Evolutionary conservation across 2,113 vertebrate species (phyloP), one percentile per base, ranked within the genome.

Genomic region (Chelonoidis abingdonii): DNA sequence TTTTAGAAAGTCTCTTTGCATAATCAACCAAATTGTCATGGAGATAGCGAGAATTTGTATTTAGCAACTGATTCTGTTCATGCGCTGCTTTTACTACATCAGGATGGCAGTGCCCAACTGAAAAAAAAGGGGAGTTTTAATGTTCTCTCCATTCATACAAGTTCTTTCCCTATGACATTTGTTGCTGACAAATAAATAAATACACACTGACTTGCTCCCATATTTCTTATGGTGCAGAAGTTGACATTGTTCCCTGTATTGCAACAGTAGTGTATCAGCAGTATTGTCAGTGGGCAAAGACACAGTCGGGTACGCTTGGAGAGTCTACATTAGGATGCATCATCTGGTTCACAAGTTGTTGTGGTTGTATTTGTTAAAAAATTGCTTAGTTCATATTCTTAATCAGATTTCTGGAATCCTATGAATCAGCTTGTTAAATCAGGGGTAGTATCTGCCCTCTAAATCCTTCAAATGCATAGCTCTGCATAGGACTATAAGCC

Each of bases 31-130:
- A 96, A 94, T 99, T 99, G 98, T 99, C 99, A 0, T 99, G 99
- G 62, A 99, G 99, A 90, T 99, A 99, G 29, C 99, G 98, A 80
- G 99, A 90, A 95, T 99, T 99, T 90, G 99, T 98, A 97, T 99
- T 99, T 84, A 99, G 97, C 83, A 98, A 41, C 3, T 98, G 98
- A 98, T 99, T 99, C 94, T 99, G 99, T 83, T 98, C 97, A 0
- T 98, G 95, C n/a, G 99, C 99, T 62, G 99, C 99, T 93, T 98
- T 98, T 85, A 99, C 98, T 81, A 99, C n/a, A 1, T 97, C 97
- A 29, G 99, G 99, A 79, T 99, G 99, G 97, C 99, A 99, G 24
- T 99, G 99, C 59, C 99, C 99, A 80, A 99, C 99, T 99, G 95
- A 82, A 98, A 97, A 92, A 92, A 97, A 83, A 97, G 41, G 9